These are phyloP conservation scores for Lagorchestes hirsutus DNA, from an alignment of 2,797 vertebrate genomes.

Conservation along the genomic window DNA sequence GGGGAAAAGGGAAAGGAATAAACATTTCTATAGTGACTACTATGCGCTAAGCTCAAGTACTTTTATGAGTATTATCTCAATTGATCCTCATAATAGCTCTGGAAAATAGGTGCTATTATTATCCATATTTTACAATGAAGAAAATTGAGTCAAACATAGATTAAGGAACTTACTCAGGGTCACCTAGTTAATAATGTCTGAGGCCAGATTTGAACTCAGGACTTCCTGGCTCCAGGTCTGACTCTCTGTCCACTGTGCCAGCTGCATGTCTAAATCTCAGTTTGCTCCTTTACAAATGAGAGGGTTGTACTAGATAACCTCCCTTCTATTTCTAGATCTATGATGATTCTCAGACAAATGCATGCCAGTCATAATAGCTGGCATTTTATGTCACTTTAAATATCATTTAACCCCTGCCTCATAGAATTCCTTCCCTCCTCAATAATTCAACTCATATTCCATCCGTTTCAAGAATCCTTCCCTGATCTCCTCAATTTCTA, in stretches of 20 bases:
- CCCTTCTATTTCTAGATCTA: background rate
- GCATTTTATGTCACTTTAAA: background rate
- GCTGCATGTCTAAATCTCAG: background rate
- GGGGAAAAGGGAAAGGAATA: background rate
- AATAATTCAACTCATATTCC: background rate
- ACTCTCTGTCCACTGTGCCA: background rate
- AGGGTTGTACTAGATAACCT: background rate
- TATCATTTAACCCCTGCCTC: background rate
- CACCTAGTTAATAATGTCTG: conserved; percentile 13
- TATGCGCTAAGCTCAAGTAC: background rate
- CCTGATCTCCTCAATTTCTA: background rate
- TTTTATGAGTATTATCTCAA: background rate
- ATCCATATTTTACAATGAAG: background rate
- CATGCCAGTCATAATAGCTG: background rate
- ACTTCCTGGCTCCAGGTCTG: background rate
- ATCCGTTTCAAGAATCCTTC: background rate
- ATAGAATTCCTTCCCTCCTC: background rate
- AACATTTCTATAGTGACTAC: background rate
- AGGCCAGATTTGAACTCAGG: background rate
- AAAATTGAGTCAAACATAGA: background rate
- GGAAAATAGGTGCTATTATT: background rate
- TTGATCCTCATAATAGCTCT: background rate
- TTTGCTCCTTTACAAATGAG: background rate
- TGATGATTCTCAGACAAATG: background rate
- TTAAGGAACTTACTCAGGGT: background rate